Percentiles rank a stretch among this genome's conserved stretches.
These are phyloP conservation scores for Vicugna pacos DNA, from an alignment of 2,113 vertebrate genomes.

Conservation along the genomic window DNA sequence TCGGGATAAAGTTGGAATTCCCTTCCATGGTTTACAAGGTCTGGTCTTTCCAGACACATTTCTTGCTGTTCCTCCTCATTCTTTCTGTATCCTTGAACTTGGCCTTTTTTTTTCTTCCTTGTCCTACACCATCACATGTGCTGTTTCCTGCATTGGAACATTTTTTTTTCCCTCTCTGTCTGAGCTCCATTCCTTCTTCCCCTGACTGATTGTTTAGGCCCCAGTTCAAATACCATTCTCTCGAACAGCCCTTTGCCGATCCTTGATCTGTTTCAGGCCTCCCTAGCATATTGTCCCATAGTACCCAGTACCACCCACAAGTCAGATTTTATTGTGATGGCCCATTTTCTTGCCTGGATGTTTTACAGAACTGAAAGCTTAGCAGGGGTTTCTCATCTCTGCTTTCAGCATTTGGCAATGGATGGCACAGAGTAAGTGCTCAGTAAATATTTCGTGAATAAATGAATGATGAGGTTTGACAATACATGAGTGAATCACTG, in stretches of 20 bases:
- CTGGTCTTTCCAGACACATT: background rate
- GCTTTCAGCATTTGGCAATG: background rate
- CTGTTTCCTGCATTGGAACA: background rate
- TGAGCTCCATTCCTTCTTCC: background rate
- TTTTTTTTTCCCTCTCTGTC: background rate
- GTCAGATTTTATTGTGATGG: background rate
- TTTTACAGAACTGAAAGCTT: background rate
- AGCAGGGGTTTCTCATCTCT: background rate
- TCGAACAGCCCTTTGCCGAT: background rate
- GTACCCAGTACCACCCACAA: background rate
- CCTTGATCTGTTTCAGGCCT: background rate
- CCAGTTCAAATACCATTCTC: background rate
- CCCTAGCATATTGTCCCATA: background rate
- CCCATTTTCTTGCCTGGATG: background rate
- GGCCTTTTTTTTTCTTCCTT: background rate
- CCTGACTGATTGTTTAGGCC: background rate
- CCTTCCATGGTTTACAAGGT: background rate
- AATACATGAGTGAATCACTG: background rate
- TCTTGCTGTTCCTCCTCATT: background rate
- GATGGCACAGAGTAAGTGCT: background rate
- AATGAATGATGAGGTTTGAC: background rate
- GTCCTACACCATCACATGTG: background rate
- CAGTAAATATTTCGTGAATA: background rate
- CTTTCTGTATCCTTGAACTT: background rate
- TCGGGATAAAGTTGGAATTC: conserved; percentile 11